These are phyloP conservation scores for Acleris literana DNA, from an alignment of 2,888 invertebrate species.

Conservation along the genomic window DNA sequence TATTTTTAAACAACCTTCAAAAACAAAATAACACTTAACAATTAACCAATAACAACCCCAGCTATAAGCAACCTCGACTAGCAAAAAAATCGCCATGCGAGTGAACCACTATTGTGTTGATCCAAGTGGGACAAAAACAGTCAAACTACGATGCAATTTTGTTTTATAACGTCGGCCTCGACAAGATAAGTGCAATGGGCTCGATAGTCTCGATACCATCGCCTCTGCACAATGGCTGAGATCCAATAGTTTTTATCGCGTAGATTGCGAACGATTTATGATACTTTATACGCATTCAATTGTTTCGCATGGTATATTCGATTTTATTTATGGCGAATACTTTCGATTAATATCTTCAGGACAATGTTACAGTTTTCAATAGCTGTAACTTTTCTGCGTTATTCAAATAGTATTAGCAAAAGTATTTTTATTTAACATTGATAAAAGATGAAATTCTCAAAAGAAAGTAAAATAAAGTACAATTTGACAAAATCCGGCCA, in stretches of 20 bases:
- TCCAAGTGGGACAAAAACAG: conserved; percentile 40
- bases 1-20: too few relatives aligned
- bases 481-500: too few relatives aligned
- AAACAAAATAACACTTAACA: too few relatives aligned
- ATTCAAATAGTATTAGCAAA: too few relatives aligned
- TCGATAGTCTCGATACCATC: conserved; percentile 51
- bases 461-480: too few relatives aligned
- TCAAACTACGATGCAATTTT: conserved; percentile 56
- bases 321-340: conserved; percentile 14
- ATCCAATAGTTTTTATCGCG: conserved; percentile 43
- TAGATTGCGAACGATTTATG: conserved; percentile 29
- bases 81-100: not conserved
- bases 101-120: conserved; percentile 36
- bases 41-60: too few relatives aligned
- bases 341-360: not conserved
- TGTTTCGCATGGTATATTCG: conserved; percentile 23
- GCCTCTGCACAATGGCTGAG: conserved; percentile 41
- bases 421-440: too few relatives aligned
- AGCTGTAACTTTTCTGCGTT: not conserved
- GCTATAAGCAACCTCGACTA: not conserved
- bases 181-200: conserved; percentile 56
- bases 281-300: conserved; percentile 33
- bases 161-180: conserved; percentile 63
- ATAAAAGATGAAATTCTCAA: too few relatives aligned
- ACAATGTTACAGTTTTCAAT: not conserved